Evolutionary conservation across 2,888 invertebrate genomes (phyloP), one percentile per base, ranked within the genome.

Genomic region (Xanthia togata): DNA sequence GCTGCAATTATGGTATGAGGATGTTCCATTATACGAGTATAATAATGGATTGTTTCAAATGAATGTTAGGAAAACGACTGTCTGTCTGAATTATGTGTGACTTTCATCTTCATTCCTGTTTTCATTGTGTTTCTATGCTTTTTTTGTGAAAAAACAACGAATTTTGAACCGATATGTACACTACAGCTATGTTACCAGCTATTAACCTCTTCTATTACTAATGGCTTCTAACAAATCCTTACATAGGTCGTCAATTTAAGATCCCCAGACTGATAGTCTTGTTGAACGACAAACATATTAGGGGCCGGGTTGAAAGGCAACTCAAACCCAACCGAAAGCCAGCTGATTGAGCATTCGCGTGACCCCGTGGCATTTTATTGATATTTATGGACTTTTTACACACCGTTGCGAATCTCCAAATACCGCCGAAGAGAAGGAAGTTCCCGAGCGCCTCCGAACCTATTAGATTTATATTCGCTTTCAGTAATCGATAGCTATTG

Each of bases 331-430:
- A 67, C 81, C 70, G 26, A 59, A 75, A 81, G 75, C 64, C 74
- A 70, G 74, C 82, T 88, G 88, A 87, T 87, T 88, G 88, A 81
- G 80, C 76, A 88, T 85, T 89, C 80, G 89, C 90, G 90, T 89
- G 90, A 82, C 76, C 76, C 55, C 76, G 67, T 68, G 35, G 55
- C 73, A 80, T 84, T 84, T 81, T 87, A 88, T 86, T 83, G 86
- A 87, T 84, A 89, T 89, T 84, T 79, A 82, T 71, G 75, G 68
- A 57, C 53, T 26, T 50, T 23, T 6, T 70, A 59, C 60, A 81
- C 78, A 87, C 89, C 81, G 78, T 60, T 70, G 70, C 65, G 85
- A 65, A 55, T 50, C 26, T 44, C 44, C 31, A 65, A 75, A 65
- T 62, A 14, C n/a, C 41, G n/a, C 17, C n/a, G 35, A 68, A 57